Percentiles rank a stretch among this genome's conserved stretches.
phyloP scores from a whole-genome alignment of 2,797 vertebrate genomes.

The Labeo calbasu region DNA sequence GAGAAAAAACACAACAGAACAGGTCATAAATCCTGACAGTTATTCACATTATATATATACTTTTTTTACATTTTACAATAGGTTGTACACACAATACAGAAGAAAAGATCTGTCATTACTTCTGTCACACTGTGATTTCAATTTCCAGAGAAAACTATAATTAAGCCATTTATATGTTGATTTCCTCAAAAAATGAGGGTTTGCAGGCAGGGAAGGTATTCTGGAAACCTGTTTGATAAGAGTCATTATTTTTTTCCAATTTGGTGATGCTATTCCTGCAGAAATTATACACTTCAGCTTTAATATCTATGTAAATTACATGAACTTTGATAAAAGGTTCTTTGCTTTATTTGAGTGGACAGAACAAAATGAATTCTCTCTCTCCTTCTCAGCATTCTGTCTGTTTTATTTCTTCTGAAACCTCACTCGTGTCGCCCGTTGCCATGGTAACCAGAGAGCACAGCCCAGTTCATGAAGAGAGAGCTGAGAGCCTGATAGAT shows the following conservation, averaged over 20 bases:
- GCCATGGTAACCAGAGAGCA: constrained; percentile 30
- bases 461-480: constrained; percentile 25
- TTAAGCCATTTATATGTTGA: not conserved
- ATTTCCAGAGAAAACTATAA: not conserved
- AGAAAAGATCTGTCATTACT: not conserved
- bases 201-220: not conserved
- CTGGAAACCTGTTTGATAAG: not conserved
- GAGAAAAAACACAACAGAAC: too few relatives aligned
- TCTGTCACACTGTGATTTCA: not conserved
- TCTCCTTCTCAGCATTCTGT: not conserved
- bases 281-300: too few relatives aligned
- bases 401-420: constrained; percentile 7
- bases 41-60: too few relatives aligned
- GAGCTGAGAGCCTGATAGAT: constrained; percentile 25
- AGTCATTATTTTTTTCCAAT: not conserved
- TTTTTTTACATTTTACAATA: too few relatives aligned
- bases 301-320: not conserved
- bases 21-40: too few relatives aligned
- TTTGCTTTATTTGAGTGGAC: constrained; percentile 7
- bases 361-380: not conserved
- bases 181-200: not conserved
- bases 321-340: not conserved
- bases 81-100: too few relatives aligned
- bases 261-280: not conserved
- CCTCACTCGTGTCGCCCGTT: not conserved